A percentile compares a stretch with the other conserved stretches of the same genome.
phyloP scores from a whole-genome alignment of 2,888 invertebrate species.

The Watsonalla cultraria region DNA sequence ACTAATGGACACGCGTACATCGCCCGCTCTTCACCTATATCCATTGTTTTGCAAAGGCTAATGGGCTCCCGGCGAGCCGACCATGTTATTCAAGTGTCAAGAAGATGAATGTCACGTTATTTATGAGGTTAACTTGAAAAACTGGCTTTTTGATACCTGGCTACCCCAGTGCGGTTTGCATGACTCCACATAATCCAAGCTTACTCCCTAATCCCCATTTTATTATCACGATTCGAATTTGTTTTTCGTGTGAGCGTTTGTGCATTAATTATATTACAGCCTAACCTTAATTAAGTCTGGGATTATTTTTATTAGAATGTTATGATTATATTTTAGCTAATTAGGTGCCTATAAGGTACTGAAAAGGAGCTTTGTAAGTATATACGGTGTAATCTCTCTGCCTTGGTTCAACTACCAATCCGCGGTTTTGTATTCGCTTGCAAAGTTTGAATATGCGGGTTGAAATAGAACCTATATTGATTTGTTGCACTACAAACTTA shows the following conservation, averaged over 20 bases:
- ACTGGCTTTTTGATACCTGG: constrained; percentile 43
- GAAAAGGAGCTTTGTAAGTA: no score
- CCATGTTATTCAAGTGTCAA: constrained; percentile 69
- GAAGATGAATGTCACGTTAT: constrained; percentile 70
- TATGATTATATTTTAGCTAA: no score
- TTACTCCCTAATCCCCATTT: constrained; percentile 34
- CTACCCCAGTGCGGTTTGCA: constrained; percentile 25
- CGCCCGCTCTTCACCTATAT: constrained; percentile 37
- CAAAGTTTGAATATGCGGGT: no score
- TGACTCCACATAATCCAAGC: constrained; percentile 34
- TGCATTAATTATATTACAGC: constrained; percentile 1
- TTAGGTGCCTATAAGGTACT: no score
- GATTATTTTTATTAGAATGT: background rate
- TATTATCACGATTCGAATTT: constrained; percentile 31
- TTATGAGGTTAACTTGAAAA: constrained; percentile 56
- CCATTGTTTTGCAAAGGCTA: constrained; percentile 71
- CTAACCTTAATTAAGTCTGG: background rate
- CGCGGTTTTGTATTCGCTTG: no score
- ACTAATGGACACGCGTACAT: constrained; percentile 49
- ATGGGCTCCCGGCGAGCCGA: constrained; percentile 52
- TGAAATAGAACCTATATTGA: no score
- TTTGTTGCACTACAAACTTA: no score
- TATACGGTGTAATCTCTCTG: no score
- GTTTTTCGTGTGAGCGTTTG: constrained; percentile 22
- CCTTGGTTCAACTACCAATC: no score